Conservation (phyloP, 2,113 vertebrate species). For the Prochilodus magdalenae region DNA sequence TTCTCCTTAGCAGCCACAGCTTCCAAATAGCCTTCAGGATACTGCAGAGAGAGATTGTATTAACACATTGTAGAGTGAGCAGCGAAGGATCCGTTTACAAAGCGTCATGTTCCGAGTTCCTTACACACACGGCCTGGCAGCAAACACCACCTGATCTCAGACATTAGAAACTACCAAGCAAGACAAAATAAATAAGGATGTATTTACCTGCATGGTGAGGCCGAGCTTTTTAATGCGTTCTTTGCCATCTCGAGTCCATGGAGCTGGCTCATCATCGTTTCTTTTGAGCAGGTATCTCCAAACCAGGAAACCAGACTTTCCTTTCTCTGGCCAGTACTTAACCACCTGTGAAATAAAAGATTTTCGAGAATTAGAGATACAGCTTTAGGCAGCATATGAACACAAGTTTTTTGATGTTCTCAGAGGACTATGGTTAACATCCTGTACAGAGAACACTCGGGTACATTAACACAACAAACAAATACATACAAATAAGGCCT, state of each 20-base stretch:
- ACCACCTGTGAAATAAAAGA: constrained; percentile 78
- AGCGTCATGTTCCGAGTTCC: no score
- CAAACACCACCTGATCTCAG: no score
- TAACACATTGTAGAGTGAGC: background rate
- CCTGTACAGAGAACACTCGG: no score
- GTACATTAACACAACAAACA: no score
- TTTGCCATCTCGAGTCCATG: constrained; percentile 95
- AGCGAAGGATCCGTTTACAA: no score
- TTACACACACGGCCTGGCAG: no score
- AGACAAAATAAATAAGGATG: background rate
- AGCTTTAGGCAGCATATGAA: no score
- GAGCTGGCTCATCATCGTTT: constrained; percentile 91
- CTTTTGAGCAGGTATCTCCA: constrained; percentile 93
- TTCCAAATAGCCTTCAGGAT: constrained; percentile 95
- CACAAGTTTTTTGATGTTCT: no score
- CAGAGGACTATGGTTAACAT: no score
- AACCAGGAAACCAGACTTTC: constrained; percentile 95
- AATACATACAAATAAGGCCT: no score
- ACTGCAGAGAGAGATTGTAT: constrained; percentile 72
- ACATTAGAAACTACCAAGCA: no score
- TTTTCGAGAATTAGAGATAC: background rate
- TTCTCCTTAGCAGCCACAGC: constrained; percentile 85
- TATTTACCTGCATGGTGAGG: constrained; percentile 90
- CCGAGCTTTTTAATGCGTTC: constrained; percentile 92
- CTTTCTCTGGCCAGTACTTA: constrained; percentile 96